Base-by-base conservation (phyloP, 2,888 invertebrate species). In the Carabus problematicus region DNA sequence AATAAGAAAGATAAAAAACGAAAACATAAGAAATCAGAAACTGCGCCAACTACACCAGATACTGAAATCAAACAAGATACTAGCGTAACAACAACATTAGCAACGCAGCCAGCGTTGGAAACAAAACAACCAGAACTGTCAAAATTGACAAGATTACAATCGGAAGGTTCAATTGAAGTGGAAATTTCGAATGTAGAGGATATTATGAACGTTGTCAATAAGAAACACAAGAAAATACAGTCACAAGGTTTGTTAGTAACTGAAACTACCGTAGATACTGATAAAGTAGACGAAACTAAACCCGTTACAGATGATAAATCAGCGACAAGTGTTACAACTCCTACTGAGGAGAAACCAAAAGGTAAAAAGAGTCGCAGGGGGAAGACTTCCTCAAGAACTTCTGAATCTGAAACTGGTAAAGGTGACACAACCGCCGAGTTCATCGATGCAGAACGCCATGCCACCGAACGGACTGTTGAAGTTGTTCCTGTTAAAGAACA, bases 121-220 rank as follows among this genome's bases (percentile, higher is more conserved):
- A 64, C 70, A 66, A 70, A 73, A 68, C 70, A 73, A 69, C 61
- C 73, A 72, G 74, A 77, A 74, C 54, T 79, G 76, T 75, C 79
- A 75, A 73, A 79, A 72, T 55, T 69, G 69, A 55, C 69, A 62
- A 61, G 69, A 62, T 56, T 69, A 62, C 61, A 61, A 16, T 69
- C 69, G 18, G 62, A 69, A 29, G 69, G 62, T 55, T 69, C 69
- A 64, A 77, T 81, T 73, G 81, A 82, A 75, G 77, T 77, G 70
- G 81, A 82, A 80, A 77, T 81, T 71, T 76, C 76, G 70, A 76
- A 79, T 73, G 76, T 81, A 68, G 76, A 79, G 71, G 79, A 81
- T 73, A 78, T 81, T 64, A 80, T 82, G 78, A 76, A 78, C 72
- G 75, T 78, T 72, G 74, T 80, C 49, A 73, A 72, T 41, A 76